Conservation (phyloP, 1,140 invertebrate genomes). For the Contarinia nasturtii region DNA sequence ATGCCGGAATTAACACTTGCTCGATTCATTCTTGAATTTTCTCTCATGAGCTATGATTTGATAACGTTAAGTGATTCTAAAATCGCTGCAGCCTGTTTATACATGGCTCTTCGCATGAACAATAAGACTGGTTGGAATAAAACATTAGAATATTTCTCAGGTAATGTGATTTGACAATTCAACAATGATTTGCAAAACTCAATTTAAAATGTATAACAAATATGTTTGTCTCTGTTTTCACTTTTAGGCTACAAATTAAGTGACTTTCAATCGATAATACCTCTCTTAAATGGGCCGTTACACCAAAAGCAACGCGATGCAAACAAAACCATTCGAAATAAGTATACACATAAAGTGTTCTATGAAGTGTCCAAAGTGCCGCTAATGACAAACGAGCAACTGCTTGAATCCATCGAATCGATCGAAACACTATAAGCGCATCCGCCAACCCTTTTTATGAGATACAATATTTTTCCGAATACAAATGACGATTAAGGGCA, state of each 20-base stretch:
- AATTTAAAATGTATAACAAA: not conserved
- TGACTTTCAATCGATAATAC: conserved; percentile 53
- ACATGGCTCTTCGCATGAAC: conserved; percentile 74
- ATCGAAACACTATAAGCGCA: no score
- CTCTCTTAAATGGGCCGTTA: conserved; percentile 56
- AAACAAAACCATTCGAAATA: conserved; percentile 70
- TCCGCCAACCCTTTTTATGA: no score
- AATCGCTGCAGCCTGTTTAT: conserved; percentile 69
- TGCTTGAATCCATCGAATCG: not conserved
- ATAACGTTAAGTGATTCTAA: conserved; percentile 65
- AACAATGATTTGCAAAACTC: no score
- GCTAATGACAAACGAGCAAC: not conserved
- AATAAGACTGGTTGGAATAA: conserved; percentile 50
- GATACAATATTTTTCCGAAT: no score
- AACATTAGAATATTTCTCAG: conserved; percentile 72
- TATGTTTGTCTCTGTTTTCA: not conserved
- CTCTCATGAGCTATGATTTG: conserved; percentile 79
- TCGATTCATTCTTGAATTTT: conserved; percentile 82
- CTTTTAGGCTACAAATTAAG: conserved; percentile 44
- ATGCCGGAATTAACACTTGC: conserved; percentile 86
- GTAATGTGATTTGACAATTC: no score
- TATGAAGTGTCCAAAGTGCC: conserved; percentile 51
- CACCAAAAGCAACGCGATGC: conserved; percentile 51
- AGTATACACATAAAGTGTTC: conserved; percentile 90
- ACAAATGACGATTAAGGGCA: no score